Base-by-base conservation (phyloP, 53 echinoderm and acorn worm species). In the Arbacia lixula region DNA sequence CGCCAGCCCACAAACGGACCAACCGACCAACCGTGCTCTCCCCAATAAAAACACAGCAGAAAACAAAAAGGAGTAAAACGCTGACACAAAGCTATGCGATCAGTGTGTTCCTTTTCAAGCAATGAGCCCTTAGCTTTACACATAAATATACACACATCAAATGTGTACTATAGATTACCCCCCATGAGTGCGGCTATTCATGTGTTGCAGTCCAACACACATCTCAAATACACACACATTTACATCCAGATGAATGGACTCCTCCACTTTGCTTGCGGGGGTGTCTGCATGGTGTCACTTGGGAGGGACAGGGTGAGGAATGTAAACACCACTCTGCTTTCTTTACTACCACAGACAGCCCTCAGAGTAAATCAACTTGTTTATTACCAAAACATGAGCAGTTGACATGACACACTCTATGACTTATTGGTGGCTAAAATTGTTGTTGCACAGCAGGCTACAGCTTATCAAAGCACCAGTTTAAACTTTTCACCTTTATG, bases 121-220 rank as follows among this genome's bases (percentile, higher is more conserved):
- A 46, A 27, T 40, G 19, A 63, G 64, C 82, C 35, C 82, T 33
- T 64, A 81, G 82, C 82, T 81, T 81, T 77, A 77, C 77, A 77
- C 77, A 63, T 63, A 80, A 60, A 80, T 46, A 62, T 81, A 81
- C 88, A 88, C 88, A 82, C 73, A 68, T 67, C 52, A 86, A 46
- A 53, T 79, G 85, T 88, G 85, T 79, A 87, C 72, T 85, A 84
- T 49, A 87, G 86, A 85, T 85, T 91, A 85, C 85, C 87, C 87
- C 86, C 85, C 85, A 90, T 81, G 64, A 81, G 64, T 64, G 86
- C 67, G 74, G 72, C 85, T 85, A 88, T 85, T 88, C 84, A 85
- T 68, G 85, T 84, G 67, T 26, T 27, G 42, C 83, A 66, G 50
- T 83, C 63, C 65, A 83, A 37, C 72, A 85, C 76, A 86, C 86